Conservation (phyloP, 1,140 invertebrate species). For the Leucophenga varia region DNA sequence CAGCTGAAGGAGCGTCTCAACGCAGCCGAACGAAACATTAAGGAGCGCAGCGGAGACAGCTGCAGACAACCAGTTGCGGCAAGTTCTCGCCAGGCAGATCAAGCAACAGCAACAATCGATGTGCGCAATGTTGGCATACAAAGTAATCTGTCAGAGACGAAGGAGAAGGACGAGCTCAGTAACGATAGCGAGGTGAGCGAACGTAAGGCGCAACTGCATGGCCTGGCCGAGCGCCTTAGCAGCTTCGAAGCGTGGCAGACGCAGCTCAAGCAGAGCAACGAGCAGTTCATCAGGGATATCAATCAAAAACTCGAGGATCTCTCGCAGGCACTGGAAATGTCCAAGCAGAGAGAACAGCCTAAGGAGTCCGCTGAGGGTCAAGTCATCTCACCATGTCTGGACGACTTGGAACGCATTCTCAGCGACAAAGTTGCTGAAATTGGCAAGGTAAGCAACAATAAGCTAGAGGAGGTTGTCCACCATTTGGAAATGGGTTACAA, state of each 20-base stretch:
- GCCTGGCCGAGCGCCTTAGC: slow-evolving; percentile 31
- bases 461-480: slow-evolving; percentile 39
- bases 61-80: not conserved
- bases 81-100: not conserved
- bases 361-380: slow-evolving; percentile 13
- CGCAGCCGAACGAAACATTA: slow-evolving; percentile 44
- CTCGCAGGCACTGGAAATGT: slow-evolving; percentile 26
- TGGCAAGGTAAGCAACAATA: slow-evolving; percentile 34
- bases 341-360: slow-evolving; percentile 14
- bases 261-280: slow-evolving; percentile 33
- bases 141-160: slow-evolving; percentile 39
- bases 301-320: slow-evolving; percentile 36
- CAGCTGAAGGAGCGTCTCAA: slow-evolving; percentile 52
- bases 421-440: slow-evolving; percentile 44
- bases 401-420: slow-evolving; percentile 42
- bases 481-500: slow-evolving; percentile 42
- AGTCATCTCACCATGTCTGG: slow-evolving; percentile 27
- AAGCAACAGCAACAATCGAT: not conserved
- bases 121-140: slow-evolving; percentile 39
- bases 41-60: slow-evolving; percentile 20
- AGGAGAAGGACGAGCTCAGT: slow-evolving; percentile 47
- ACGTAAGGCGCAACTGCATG: slow-evolving; percentile 31
- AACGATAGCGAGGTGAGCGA: slow-evolving; percentile 23
- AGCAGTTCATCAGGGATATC: too few species aligned
- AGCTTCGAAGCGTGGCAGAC: slow-evolving; percentile 39